Evolutionary conservation across 1,140 invertebrate genomes (phyloP).

Genomic region (Idris sp.): DNA sequence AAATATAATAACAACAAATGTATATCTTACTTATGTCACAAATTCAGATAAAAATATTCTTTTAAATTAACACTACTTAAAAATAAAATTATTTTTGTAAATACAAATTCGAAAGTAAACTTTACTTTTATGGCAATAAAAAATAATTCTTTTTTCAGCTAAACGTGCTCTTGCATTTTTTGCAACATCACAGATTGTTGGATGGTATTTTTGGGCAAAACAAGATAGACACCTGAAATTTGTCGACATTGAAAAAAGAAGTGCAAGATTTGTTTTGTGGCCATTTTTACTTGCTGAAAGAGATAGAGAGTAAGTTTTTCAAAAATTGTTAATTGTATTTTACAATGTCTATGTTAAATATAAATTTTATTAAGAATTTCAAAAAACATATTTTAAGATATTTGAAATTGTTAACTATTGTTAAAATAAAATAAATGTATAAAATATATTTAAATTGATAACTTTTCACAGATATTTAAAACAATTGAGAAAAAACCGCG

Average conservation of each 20-base stretch:
- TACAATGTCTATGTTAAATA: background rate
- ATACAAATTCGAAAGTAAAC: no score
- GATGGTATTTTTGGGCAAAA: conserved; percentile 65
- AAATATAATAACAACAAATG: no score
- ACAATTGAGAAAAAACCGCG: conserved; percentile 87
- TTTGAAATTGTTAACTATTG: background rate
- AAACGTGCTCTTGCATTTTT: conserved; percentile 22
- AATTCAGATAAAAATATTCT: no score
- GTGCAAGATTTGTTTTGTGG: conserved; percentile 84
- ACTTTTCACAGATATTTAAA: conserved; percentile 82
- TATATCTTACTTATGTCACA: no score
- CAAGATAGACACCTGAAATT: conserved; percentile 75
- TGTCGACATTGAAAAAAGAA: conserved; percentile 86
- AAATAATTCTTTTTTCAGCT: conserved; percentile 6
- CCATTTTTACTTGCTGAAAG: conserved; percentile 89
- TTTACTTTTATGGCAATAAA: no score
- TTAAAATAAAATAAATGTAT: background rate
- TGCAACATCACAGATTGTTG: conserved; percentile 81
- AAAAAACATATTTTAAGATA: background rate
- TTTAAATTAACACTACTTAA: no score
- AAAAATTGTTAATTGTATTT: conserved; percentile 37
- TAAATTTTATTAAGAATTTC: background rate
- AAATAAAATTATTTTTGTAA: no score
- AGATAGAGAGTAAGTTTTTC: conserved; percentile 86
- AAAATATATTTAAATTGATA: conserved; percentile 1